These are phyloP conservation scores for pig (Sus scrofa) DNA, from an alignment of 2,113 vertebrate species.

Conservation along the genomic window T2T-Sscrofa CM000818.6:73806501-73807000, in stretches of 20 bases:
- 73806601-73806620: constrained; percentile 59
- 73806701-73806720: constrained; percentile 7
- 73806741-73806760: constrained; percentile 18
- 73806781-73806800: background rate
- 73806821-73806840: background rate
- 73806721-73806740: constrained; percentile 58
- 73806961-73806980: background rate
- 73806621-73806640: background rate
- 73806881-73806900: constrained; percentile 39
- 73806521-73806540: constrained; percentile 18
- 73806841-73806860: constrained; percentile 45
- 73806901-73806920: constrained; percentile 54
- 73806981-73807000: background rate
- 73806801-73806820: constrained; percentile 54
- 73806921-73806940: constrained; percentile 1
- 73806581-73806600: constrained; percentile 44
- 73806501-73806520: constrained; percentile 46
- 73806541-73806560: constrained; percentile 14
- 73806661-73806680: background rate
- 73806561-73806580: constrained; percentile 53
- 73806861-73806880: constrained; percentile 47
- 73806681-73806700: constrained; percentile 30
- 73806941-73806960: background rate
- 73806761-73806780: constrained; percentile 35
- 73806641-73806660: constrained; percentile 18